phyloP scores from a whole-genome alignment of 2,113 vertebrate species.

The Calyptomena viridis region DNA sequence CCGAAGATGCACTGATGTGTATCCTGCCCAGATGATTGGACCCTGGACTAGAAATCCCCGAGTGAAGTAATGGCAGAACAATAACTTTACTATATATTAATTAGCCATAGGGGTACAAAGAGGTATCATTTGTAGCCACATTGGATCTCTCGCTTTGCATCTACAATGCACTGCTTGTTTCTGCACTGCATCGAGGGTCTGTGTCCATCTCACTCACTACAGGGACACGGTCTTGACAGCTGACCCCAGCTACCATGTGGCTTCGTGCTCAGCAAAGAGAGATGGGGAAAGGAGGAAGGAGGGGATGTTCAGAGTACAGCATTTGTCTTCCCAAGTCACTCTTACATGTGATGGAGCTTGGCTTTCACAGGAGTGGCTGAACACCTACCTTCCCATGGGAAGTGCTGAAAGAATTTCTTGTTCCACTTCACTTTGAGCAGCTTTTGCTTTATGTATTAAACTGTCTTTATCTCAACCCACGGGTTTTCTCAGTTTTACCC shows the following conservation, averaged over 20 bases:
- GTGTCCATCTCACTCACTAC: too few species aligned
- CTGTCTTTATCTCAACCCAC: background rate
- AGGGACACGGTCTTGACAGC: background rate
- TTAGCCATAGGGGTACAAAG: too few species aligned
- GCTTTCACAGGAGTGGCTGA: background rate
- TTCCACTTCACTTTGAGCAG: fast-evolving
- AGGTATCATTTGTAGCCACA: too few species aligned
- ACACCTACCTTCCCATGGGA: background rate
- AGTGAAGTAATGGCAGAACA: too few species aligned
- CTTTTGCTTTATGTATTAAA: background rate
- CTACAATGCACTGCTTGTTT: too few species aligned
- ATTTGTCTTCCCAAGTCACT: background rate
- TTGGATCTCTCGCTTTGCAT: too few species aligned
- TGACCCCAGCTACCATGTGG: background rate
- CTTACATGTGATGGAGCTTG: fast-evolving
- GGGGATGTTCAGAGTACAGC: fast-evolving
- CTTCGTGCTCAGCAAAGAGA: background rate
- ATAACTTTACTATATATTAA: too few species aligned
- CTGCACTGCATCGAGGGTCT: too few species aligned
- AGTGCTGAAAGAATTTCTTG: fast-evolving
- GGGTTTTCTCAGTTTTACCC: background rate
- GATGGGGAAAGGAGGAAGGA: background rate
- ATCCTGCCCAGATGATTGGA: too few species aligned
- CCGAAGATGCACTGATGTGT: too few species aligned
- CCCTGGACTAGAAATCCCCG: too few species aligned